A percentile compares a stretch with the other conserved stretches of the same genome.
Conservation (phyloP, 2,797 vertebrate genomes). For the Smutsia temminckii region DNA sequence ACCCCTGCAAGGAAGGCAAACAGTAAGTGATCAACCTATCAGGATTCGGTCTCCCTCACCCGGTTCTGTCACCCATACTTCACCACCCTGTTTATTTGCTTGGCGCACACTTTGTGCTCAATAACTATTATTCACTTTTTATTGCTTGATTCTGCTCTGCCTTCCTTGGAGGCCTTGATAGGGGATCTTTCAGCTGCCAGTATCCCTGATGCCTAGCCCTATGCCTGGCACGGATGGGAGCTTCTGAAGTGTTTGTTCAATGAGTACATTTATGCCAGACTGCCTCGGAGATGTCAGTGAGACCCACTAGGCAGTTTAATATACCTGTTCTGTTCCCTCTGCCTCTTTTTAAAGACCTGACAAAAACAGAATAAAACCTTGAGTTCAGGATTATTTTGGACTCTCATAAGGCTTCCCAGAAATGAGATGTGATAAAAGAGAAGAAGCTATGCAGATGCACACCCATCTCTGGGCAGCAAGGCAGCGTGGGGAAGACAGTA, state of each 20-base stretch:
- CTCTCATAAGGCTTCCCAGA: neutral
- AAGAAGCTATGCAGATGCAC: neutral
- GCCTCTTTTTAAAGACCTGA: neutral
- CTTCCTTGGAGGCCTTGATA: neutral
- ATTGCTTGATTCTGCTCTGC: neutral
- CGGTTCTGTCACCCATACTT: accelerated
- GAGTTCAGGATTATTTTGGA: neutral
- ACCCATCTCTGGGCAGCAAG: accelerated
- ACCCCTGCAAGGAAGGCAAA: neutral
- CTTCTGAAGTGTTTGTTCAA: neutral
- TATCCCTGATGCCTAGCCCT: too few relatives aligned
- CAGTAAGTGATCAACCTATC: neutral
- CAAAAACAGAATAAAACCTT: neutral
- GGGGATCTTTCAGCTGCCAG: neutral
- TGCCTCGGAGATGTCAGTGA: accelerated
- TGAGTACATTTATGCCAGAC: too few relatives aligned
- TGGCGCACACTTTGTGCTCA: accelerated
- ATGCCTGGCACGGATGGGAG: accelerated
- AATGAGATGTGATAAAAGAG: neutral
- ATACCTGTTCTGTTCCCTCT: neutral
- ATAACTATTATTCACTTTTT: neutral
- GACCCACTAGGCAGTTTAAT: neutral
- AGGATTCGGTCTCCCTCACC: too few relatives aligned
- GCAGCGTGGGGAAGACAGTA: accelerated
- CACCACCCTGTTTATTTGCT: neutral